Base-by-base conservation (phyloP, 2,888 invertebrate genomes). In the Creontiades dilutus region DNA sequence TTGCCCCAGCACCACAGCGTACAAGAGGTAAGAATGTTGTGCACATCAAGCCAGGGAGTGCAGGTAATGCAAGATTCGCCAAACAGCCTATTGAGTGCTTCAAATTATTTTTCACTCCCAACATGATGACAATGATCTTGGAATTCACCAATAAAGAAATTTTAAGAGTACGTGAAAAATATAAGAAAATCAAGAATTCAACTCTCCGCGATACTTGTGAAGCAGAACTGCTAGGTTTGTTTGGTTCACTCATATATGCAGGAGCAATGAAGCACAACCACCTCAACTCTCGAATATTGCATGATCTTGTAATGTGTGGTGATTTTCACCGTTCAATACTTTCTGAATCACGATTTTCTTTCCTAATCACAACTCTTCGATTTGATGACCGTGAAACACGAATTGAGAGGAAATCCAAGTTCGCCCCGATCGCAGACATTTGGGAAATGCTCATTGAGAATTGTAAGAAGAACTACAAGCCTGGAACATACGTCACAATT, bases 381-480 rank as follows among this genome's bases (percentile, higher is more conserved):
- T 87, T 87, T 27, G 87, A 87, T 14, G 0, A 4, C 11, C 27
- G 27, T 37, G 13, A 19, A 11, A 28, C 86, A 0, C n/a, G 75
- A 47, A 19, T 75, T 14, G 81, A 48, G n/a, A 14, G 90, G 37
- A 14, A 28, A 16, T 0, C 12, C n/a, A 90, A 89, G 46, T 91
- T 91, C 23, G 48, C 84, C n/a, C 81, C 89, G 4, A 89, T 91
- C 61, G 82, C 89, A 13, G 86, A 90, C n/a, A 75, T 91, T 48
- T 91, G 91, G 90, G 82, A 89, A 13, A n/a, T 7, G 89, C 90
- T 76, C 48, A 16, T 28, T 16, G 55, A 27, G 3, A 88, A 90
- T 19, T 90, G 91, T 86, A 47, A 27, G 80, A 55, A 19, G 3
- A 55, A 89, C 76, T 91, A 91, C 52, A 88, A 19, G 2, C 91